phyloP scores from a whole-genome alignment of 2,888 invertebrate species.

The Trisateles emortualis region DNA sequence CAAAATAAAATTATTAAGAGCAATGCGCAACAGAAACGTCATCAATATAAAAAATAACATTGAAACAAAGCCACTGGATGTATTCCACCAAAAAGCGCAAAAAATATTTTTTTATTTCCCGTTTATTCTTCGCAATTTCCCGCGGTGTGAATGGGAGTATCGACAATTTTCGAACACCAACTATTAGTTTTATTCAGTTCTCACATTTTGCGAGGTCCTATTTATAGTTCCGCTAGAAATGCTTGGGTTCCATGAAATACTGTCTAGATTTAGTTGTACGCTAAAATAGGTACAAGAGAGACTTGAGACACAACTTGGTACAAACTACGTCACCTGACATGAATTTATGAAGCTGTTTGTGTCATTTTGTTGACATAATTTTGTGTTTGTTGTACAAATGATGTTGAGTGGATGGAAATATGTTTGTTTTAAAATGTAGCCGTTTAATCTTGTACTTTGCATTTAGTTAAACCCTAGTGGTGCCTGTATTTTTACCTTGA shows the following conservation, averaged over 20 bases:
- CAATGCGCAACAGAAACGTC: constrained; percentile 4
- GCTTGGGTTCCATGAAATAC: constrained; percentile 39
- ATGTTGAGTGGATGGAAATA: not conserved
- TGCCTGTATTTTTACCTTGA: too few relatives aligned
- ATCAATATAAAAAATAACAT: constrained; percentile 12
- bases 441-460: too few relatives aligned
- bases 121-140: constrained; percentile 11
- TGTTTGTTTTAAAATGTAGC: too few relatives aligned
- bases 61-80: not conserved
- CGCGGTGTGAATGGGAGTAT: constrained; percentile 19
- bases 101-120: not conserved
- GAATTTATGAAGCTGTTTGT: constrained; percentile 34
- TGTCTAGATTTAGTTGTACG: constrained; percentile 49
- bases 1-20: not conserved
- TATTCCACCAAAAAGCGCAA: constrained; percentile 6
- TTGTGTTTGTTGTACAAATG: not conserved
- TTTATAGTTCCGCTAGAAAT: constrained; percentile 44
- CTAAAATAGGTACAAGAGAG: constrained; percentile 39
- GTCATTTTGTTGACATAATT: constrained; percentile 1
- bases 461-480: too few relatives aligned
- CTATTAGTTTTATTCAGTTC: constrained; percentile 44
- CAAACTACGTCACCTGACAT: constrained; percentile 21
- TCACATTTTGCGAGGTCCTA: constrained; percentile 43
- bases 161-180: constrained; percentile 33
- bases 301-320: constrained; percentile 22